Evolutionary conservation across 2,797 vertebrate species (phyloP).

Genomic region (Limnodromus scolopaceus): DNA sequence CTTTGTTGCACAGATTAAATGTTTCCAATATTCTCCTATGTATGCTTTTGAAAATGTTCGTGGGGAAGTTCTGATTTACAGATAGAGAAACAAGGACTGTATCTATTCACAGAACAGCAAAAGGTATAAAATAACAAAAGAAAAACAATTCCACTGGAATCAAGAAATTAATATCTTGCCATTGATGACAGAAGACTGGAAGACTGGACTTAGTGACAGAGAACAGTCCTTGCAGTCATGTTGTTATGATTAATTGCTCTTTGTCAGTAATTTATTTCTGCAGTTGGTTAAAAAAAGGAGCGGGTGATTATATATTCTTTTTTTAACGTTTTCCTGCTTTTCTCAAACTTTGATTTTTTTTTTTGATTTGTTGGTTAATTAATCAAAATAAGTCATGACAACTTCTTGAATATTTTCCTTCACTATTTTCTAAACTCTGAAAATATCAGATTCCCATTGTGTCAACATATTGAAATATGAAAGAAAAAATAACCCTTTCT

Average conservation of each 20-base stretch:
- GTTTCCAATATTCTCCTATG: not conserved
- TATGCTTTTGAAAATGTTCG: not conserved
- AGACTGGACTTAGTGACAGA: not conserved
- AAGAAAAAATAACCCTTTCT: too few species aligned
- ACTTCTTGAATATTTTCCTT: not conserved
- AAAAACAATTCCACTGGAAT: not conserved
- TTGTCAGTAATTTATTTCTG: not conserved
- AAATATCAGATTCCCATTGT: not conserved
- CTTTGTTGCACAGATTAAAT: not conserved
- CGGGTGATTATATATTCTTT: not conserved
- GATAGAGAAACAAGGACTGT: not conserved
- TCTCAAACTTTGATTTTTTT: not conserved
- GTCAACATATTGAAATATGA: not conserved
- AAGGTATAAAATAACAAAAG: not conserved
- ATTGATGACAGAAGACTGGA: not conserved
- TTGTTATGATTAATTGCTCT: not conserved
- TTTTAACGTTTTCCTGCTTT: not conserved
- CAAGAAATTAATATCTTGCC: not conserved
- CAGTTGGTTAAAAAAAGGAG: not conserved
- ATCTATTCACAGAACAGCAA: not conserved
- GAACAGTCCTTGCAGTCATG: not conserved
- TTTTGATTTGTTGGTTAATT: not conserved
- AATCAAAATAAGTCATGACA: not conserved
- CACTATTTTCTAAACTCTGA: not conserved
- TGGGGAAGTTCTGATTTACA: not conserved